Conservation (phyloP, 2,888 invertebrate species). For the Spatulosminthurus flaviceps region DNA sequence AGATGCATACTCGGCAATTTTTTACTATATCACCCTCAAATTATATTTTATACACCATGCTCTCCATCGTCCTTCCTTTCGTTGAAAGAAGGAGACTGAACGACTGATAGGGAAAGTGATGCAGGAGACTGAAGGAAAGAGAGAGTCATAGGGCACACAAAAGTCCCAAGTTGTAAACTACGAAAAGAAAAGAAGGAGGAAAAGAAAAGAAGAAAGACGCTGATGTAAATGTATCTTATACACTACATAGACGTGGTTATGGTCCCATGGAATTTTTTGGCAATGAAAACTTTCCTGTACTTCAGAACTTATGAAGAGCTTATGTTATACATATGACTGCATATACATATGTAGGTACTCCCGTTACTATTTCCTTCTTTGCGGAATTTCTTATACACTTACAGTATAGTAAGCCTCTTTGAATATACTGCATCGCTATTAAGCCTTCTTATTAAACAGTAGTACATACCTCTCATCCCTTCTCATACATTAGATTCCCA, state of each 20-base stretch:
- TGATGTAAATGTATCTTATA: slow-evolving; percentile 13
- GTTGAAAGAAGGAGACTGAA: neutral
- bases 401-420: too few relatives aligned
- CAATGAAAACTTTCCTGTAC: neutral
- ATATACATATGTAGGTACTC: neutral
- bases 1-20: neutral
- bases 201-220: neutral
- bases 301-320: neutral
- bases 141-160: slow-evolving; percentile 4
- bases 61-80: neutral
- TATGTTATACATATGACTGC: neutral
- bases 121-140: too few relatives aligned
- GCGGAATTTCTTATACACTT: too few relatives aligned
- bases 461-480: too few relatives aligned
- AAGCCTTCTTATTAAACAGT: too few relatives aligned
- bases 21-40: neutral
- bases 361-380: too few relatives aligned
- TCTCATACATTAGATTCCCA: too few relatives aligned
- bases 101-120: too few relatives aligned
- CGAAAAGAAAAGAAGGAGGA: slow-evolving; percentile 1
- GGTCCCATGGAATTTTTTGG: slow-evolving; percentile 3
- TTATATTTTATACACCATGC: neutral
- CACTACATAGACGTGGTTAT: slow-evolving; percentile 3
- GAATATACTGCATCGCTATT: too few relatives aligned
- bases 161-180: neutral